Evolutionary conservation across 2,797 vertebrate genomes (phyloP).

Genomic region (Bovichtus diacanthus): DNA sequence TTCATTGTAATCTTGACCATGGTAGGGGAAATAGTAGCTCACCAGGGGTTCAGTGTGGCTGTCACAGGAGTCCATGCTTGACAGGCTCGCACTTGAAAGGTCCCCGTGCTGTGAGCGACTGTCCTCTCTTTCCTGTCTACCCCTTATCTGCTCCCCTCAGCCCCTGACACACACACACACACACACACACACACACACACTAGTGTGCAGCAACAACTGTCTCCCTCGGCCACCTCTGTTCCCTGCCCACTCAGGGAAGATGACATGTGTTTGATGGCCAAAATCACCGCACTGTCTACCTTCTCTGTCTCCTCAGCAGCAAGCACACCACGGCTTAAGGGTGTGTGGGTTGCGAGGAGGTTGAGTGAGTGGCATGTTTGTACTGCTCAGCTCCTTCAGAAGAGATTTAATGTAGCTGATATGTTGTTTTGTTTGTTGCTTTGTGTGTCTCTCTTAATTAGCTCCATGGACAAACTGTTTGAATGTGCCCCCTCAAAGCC

Average conservation of each 20-base stretch:
- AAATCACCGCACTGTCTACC: constrained; percentile 76
- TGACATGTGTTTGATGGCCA: constrained; percentile 83
- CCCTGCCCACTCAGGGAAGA: constrained; percentile 72
- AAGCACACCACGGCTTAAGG: constrained; percentile 50
- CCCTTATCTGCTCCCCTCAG: constrained; percentile 73
- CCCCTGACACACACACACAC: constrained; percentile 48
- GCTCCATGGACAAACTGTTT: constrained; percentile 66
- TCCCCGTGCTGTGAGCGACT: constrained; percentile 78
- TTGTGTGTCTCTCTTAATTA: constrained; percentile 77
- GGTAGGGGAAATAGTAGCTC: constrained; percentile 76
- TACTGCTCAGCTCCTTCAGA: constrained; percentile 73
- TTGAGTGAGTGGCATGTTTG: constrained; percentile 70
- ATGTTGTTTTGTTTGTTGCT: constrained; percentile 80
- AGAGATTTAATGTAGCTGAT: constrained; percentile 71
- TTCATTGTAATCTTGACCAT: constrained; percentile 80
- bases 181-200: constrained; percentile 48
- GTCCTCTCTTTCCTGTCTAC: constrained; percentile 73
- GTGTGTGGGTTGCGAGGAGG: background rate
- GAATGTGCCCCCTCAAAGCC: constrained; percentile 67
- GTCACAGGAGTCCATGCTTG: constrained; percentile 80
- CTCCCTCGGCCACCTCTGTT: constrained; percentile 77
- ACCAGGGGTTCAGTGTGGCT: constrained; percentile 79
- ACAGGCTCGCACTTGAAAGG: constrained; percentile 82
- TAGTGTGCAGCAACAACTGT: constrained; percentile 72
- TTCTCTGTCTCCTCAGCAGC: constrained; percentile 65